Percentiles rank a stretch among this genome's conserved stretches.
Evolutionary conservation across 2,888 invertebrate genomes (phyloP).

Genomic region (Spatulosminthurus flaviceps): DNA sequence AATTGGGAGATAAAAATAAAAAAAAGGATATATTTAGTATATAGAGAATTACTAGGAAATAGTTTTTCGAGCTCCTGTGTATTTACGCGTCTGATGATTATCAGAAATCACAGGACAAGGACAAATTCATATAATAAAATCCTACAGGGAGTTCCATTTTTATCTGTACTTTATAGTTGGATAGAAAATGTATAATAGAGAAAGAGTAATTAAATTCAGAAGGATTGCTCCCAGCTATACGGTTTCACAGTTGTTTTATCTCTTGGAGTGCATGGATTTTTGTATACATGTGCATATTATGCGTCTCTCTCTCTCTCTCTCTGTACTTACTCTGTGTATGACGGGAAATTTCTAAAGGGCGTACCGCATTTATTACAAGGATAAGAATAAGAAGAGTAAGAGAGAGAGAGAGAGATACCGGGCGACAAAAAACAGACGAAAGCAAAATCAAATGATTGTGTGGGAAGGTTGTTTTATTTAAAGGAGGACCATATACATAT

Average conservation of each 20-base stretch:
- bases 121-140: too few species aligned
- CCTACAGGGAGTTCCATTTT: too few species aligned
- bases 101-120: too few species aligned
- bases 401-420: too few species aligned
- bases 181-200: not conserved
- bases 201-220: constrained; percentile 13
- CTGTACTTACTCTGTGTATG: not conserved
- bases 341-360: not conserved
- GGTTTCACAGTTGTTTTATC: not conserved
- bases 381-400: constrained; percentile 13
- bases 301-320: not conserved
- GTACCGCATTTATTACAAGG: not conserved
- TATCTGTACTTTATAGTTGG: too few species aligned
- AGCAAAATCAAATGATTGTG: constrained; percentile 30
- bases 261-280: not conserved
- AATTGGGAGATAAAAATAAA: too few species aligned
- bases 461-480: constrained; percentile 41
- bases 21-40: too few species aligned
- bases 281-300: not conserved
- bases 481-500: constrained; percentile 40
- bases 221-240: not conserved
- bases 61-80: too few species aligned
- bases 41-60: too few species aligned
- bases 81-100: too few species aligned
- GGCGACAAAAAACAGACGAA: constrained; percentile 19